Percentiles rank a stretch among this genome's conserved stretches.
Evolutionary conservation across 64 coral and sea anemone species (phyloP).

Genomic region (Actinia tenebrosa): DNA sequence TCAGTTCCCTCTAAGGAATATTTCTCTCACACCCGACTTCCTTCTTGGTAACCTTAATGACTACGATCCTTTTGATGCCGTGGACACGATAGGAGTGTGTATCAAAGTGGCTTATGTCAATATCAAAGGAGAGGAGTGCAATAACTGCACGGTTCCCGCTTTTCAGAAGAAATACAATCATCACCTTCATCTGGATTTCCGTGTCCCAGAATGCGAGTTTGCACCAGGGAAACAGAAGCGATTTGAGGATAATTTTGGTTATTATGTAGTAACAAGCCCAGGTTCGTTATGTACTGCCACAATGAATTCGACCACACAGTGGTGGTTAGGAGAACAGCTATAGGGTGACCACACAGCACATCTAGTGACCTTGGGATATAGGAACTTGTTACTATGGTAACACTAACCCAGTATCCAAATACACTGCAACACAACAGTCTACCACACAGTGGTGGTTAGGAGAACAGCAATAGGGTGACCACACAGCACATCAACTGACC

Average conservation of each 20-base stretch:
- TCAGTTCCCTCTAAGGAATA: background rate
- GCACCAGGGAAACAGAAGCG: background rate
- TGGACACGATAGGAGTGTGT: background rate
- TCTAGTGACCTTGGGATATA: background rate
- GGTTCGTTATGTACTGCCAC: background rate
- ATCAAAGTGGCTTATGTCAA: background rate
- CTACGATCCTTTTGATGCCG: background rate
- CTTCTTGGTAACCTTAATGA: background rate
- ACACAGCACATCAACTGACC: background rate
- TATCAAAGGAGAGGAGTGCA: background rate
- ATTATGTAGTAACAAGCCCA: background rate
- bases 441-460: constrained; percentile 10
- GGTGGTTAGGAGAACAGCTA: constrained; percentile 17
- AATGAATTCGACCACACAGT: background rate
- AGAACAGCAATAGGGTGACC: constrained; percentile 1
- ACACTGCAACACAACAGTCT: background rate
- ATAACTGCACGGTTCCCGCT: background rate
- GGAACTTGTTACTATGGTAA: background rate
- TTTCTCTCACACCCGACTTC: background rate
- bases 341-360: background rate
- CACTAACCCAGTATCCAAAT: constrained; percentile 2
- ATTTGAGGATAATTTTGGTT: background rate
- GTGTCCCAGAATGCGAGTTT: background rate
- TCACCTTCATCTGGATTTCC: background rate
- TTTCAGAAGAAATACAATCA: background rate